These are phyloP conservation scores for Thalassarche chlororhynchos DNA, from an alignment of 2,113 vertebrate species.

Conservation along the genomic window DNA sequence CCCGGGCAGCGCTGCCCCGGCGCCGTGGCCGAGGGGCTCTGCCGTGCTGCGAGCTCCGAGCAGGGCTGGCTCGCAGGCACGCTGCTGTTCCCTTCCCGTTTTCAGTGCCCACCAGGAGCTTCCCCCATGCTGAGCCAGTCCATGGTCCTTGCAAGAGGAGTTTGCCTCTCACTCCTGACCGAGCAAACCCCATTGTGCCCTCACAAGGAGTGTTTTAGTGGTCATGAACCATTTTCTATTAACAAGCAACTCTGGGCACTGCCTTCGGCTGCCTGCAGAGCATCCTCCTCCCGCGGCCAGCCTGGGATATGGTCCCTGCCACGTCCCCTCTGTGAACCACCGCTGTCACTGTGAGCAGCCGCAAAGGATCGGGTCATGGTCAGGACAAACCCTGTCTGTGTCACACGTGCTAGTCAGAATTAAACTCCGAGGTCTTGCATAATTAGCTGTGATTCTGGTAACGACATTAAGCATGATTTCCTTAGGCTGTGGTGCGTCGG, in stretches of 20 bases:
- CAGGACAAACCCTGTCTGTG: not conserved
- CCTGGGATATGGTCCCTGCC: rapidly evolving
- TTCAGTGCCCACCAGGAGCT: not conserved
- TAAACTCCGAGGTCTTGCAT: not conserved
- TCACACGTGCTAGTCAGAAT: not conserved
- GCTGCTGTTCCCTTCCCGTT: not conserved
- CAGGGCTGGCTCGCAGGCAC: not conserved
- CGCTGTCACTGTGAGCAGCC: not conserved
- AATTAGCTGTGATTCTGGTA: not conserved
- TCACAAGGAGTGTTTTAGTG: not conserved
- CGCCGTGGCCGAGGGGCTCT: not conserved
- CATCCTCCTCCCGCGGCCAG: not conserved
- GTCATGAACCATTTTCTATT: rapidly evolving
- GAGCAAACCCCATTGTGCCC: not conserved
- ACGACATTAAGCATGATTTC: rapidly evolving
- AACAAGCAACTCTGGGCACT: rapidly evolving
- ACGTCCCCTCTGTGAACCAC: rapidly evolving
- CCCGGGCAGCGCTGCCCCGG: not conserved
- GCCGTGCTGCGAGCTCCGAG: not conserved
- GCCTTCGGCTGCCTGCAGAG: not conserved
- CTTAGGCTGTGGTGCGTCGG: not conserved
- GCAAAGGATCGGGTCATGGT: not conserved
- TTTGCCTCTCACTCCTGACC: not conserved
- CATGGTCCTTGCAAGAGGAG: not conserved
- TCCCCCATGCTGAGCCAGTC: not conserved